Percentiles rank a stretch among this genome's conserved stretches.
Evolutionary conservation across 2,113 vertebrate species (phyloP).

Genomic region (Vidua chalybeata): DNA sequence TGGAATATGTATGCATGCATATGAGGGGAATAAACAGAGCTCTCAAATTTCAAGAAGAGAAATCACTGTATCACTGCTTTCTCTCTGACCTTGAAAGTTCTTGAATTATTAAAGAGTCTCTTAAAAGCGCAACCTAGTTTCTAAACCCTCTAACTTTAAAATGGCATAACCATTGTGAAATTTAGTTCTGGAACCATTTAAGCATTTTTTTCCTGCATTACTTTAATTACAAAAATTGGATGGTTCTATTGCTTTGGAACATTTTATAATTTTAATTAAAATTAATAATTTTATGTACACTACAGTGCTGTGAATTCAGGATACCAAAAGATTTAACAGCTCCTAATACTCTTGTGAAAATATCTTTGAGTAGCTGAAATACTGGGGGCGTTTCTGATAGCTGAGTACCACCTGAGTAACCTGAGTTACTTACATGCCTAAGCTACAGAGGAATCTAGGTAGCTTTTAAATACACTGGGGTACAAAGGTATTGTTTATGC

Average conservation of each 20-base stretch:
- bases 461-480: neutral
- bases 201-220: conserved; percentile 4
- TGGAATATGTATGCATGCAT: neutral
- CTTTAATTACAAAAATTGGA: conserved; percentile 39
- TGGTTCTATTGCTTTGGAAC: conserved; percentile 21
- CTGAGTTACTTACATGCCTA: neutral
- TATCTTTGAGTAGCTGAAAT: neutral
- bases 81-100: conserved; percentile 59
- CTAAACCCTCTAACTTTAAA: conserved; percentile 36
- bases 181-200: conserved; percentile 26
- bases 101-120: conserved; percentile 67
- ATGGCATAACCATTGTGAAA: conserved; percentile 22
- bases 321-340: neutral
- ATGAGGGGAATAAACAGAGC: neutral
- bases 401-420: neutral
- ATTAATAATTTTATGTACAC: conserved; percentile 6
- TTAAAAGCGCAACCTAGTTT: conserved; percentile 54
- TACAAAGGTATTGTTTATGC: neutral
- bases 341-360: neutral
- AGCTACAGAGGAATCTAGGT: neutral
- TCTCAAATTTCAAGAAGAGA: conserved; percentile 18
- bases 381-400: neutral
- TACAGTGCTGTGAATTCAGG: neutral
- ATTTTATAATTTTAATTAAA: conserved; percentile 52
- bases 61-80: conserved; percentile 50